phyloP scores from a whole-genome alignment of 2,888 invertebrate species.

The Nymphalis polychloros region DNA sequence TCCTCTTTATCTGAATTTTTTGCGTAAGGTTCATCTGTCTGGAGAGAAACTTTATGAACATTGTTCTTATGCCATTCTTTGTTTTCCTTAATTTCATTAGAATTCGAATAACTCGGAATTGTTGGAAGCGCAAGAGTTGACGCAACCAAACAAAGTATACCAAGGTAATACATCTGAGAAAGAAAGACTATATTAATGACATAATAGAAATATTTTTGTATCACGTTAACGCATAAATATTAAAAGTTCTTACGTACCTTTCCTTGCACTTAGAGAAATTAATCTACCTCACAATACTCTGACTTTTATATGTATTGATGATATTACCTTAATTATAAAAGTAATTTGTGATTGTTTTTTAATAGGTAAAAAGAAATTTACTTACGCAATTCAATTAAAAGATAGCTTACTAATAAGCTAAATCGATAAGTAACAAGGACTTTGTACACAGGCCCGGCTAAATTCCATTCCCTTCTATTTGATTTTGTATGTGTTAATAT shows the following conservation, averaged over 20 bases:
- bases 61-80: no score
- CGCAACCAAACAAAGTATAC: conserved; percentile 49
- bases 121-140: conserved; percentile 49
- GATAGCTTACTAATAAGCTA: not conserved
- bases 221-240: not conserved
- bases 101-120: conserved; percentile 34
- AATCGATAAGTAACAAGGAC: no score
- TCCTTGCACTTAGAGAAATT: not conserved
- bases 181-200: not conserved
- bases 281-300: not conserved
- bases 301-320: conserved; percentile 19
- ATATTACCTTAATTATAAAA: conserved; percentile 5
- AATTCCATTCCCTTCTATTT: no score
- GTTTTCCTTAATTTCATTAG: conserved; percentile 23
- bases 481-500: no score
- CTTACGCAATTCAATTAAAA: not conserved
- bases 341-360: conserved; percentile 7
- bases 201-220: not conserved
- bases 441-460: no score
- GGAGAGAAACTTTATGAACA: no score
- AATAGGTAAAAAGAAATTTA: not conserved
- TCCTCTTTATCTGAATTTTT: no score
- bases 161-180: conserved; percentile 53
- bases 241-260: not conserved
- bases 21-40: no score